These are phyloP conservation scores for Silurus aristotelis DNA, from an alignment of 2,797 vertebrate species.

Conservation along the genomic window DNA sequence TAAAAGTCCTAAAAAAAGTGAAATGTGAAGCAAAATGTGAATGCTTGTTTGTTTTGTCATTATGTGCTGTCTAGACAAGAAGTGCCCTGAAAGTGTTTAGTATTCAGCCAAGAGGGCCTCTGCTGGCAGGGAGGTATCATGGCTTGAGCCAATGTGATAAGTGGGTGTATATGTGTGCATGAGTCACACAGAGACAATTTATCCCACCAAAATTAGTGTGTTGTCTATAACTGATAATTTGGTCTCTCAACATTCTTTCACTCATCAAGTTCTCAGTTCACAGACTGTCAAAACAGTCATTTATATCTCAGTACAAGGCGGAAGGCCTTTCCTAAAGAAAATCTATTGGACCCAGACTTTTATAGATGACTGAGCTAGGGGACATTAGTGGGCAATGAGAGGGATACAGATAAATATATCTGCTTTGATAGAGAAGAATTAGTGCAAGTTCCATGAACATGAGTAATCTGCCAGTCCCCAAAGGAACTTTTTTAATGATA, in stretches of 20 bases:
- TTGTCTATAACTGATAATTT: not conserved
- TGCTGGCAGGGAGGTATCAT: not conserved
- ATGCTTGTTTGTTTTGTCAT: not conserved
- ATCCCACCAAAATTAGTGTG: not conserved
- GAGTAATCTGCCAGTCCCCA: slow-evolving; percentile 36
- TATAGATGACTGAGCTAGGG: slow-evolving; percentile 4
- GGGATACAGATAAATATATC: slow-evolving; percentile 31
- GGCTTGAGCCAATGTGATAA: not conserved
- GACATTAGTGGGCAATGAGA: slow-evolving; percentile 26
- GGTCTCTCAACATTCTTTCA: not conserved
- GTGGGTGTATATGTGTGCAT: not conserved
- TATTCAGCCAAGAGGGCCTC: not conserved
- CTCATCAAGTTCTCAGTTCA: not conserved
- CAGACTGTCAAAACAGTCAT: not conserved
- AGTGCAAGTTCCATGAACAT: slow-evolving; percentile 36
- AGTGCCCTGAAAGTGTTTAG: not conserved
- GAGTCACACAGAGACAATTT: not conserved
- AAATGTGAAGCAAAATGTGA: not conserved
- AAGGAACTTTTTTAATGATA: slow-evolving; percentile 36
- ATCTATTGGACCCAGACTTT: not conserved
- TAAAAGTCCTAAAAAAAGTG: not conserved
- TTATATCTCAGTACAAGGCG: not conserved
- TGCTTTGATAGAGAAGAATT: slow-evolving; percentile 32
- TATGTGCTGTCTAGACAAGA: not conserved
- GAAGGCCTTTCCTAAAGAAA: not conserved